phyloP scores from a whole-genome alignment of 2,113 vertebrate species.

The Campylomormyrus numenius region DNA sequence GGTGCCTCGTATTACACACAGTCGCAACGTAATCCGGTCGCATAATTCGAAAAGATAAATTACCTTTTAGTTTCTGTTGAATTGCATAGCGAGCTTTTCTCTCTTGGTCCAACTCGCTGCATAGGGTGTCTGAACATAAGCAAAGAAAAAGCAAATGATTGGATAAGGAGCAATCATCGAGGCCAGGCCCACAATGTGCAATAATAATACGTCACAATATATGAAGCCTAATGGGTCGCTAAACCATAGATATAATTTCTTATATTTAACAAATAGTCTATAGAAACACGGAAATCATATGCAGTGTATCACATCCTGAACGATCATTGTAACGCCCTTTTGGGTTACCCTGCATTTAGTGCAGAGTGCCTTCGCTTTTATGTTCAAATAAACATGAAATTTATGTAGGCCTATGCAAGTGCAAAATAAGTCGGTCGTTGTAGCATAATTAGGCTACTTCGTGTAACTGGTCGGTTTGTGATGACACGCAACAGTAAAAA shows the following conservation, averaged over 20 bases:
- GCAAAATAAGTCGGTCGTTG: not conserved
- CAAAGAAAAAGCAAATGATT: slow-evolving; percentile 28
- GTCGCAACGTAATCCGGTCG: not conserved
- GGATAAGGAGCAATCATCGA: not conserved
- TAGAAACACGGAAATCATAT: not conserved
- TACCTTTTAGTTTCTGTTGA: slow-evolving; percentile 94
- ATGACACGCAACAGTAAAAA: not conserved
- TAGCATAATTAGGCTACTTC: not conserved
- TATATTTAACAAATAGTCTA: not conserved
- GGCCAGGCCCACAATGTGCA: not conserved
- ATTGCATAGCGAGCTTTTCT: slow-evolving; percentile 87
- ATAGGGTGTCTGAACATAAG: slow-evolving; percentile 72
- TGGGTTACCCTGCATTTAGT: not conserved
- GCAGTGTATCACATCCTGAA: not conserved
- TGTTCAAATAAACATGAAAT: not conserved
- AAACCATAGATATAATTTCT: not conserved
- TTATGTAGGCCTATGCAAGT: not conserved
- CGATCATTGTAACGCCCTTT: not conserved
- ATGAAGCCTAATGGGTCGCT: not conserved
- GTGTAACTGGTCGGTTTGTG: not conserved
- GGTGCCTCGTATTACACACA: not conserved
- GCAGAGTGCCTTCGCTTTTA: not conserved
- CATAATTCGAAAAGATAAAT: slow-evolving; percentile 38
- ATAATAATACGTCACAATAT: not conserved
- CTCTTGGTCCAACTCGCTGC: slow-evolving; percentile 89